A percentile compares a stretch with the other conserved stretches of the same genome.
phyloP scores from a whole-genome alignment of 2,888 invertebrate genomes.

The Polydrusus cervinus region DNA sequence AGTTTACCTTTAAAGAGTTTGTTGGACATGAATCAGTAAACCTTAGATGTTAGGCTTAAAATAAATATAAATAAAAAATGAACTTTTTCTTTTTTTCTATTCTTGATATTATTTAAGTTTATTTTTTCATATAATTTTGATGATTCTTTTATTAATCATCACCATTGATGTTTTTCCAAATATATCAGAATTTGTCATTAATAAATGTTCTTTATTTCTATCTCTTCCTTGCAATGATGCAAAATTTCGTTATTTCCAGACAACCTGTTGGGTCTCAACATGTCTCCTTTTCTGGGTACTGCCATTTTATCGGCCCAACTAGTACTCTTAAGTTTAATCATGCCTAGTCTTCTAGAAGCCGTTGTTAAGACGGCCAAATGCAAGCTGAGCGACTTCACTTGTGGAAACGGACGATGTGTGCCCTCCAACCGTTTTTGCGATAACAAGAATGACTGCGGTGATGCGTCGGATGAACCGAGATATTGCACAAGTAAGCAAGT shows the following conservation, averaged over 20 bases:
- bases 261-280: slow-evolving; percentile 9
- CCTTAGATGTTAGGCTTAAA: too few relatives aligned
- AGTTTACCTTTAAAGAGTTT: too few relatives aligned
- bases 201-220: too few relatives aligned
- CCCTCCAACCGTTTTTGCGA: slow-evolving; percentile 85
- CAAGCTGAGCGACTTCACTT: slow-evolving; percentile 80
- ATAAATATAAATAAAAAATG: too few relatives aligned
- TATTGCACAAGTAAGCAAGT: slow-evolving; percentile 86
- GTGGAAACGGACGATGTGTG: slow-evolving; percentile 80
- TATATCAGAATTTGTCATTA: too few relatives aligned
- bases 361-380: slow-evolving; percentile 69
- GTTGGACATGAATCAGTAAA: too few relatives aligned
- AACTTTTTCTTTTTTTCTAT: too few relatives aligned
- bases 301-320: slow-evolving; percentile 41
- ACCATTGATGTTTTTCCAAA: too few relatives aligned
- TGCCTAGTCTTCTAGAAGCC: slow-evolving; percentile 35
- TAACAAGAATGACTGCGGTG: slow-evolving; percentile 86
- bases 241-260: slow-evolving; percentile 27
- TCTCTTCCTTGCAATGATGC: not conserved
- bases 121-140: too few relatives aligned
- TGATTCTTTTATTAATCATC: too few relatives aligned
- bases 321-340: slow-evolving; percentile 25
- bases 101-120: too few relatives aligned
- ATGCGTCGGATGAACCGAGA: slow-evolving; percentile 85
- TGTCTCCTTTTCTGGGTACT: slow-evolving; percentile 35